Percentiles rank a stretch among this genome's conserved stretches.
Evolutionary conservation across 2,797 vertebrate genomes (phyloP).

Genomic region (Galago senegalensis): DNA sequence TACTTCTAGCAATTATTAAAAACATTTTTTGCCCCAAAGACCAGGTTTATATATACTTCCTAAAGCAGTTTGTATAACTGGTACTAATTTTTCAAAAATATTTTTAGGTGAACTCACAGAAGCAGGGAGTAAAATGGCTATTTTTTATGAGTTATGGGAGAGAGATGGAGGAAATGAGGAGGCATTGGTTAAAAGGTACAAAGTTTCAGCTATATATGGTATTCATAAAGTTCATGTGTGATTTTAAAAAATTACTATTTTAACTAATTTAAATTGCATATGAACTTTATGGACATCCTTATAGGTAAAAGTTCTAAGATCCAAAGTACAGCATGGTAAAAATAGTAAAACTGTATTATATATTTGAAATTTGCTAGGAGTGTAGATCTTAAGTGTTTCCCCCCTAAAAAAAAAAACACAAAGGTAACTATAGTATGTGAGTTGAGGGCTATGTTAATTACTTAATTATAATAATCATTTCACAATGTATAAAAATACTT

Average conservation of each 20-base stretch:
- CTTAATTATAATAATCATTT: background rate
- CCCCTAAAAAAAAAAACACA: background rate
- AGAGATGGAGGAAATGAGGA: background rate
- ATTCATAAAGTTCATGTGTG: no score
- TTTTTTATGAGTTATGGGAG: background rate
- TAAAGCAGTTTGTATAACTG: conserved; percentile 35
- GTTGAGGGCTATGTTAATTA: background rate
- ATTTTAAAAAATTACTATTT: no score
- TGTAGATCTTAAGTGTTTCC: background rate
- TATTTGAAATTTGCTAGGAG: background rate
- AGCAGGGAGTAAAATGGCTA: background rate
- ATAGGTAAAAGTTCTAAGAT: background rate
- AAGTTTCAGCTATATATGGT: background rate
- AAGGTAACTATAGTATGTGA: background rate
- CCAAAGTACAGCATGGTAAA: background rate
- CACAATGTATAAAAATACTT: background rate
- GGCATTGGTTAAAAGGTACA: background rate
- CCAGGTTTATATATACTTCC: conserved; percentile 56
- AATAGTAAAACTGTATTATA: background rate
- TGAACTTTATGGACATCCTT: no score
- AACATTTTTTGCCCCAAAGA: background rate
- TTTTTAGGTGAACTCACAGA: background rate
- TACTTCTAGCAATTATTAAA: conserved; percentile 35
- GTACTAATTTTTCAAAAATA: conserved; percentile 56
- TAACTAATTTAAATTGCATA: no score